Evolutionary conservation across 2,888 invertebrate species (phyloP).

Genomic region (Agriotes lineatus): DNA sequence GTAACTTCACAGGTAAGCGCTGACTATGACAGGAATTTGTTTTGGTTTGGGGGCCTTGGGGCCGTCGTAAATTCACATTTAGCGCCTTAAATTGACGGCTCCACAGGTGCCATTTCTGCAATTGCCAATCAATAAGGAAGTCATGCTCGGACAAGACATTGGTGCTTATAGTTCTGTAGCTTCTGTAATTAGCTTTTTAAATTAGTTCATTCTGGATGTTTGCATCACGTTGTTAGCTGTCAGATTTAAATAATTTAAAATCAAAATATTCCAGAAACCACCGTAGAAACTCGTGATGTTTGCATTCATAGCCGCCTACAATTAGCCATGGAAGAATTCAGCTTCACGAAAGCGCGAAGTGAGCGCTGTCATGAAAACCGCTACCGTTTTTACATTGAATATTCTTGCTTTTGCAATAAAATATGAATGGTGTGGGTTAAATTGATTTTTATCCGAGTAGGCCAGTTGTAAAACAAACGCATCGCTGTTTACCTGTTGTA

Average conservation of each 20-base stretch:
- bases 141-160: too few species aligned
- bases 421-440: too few species aligned
- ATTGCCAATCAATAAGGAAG: background rate
- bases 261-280: too few species aligned
- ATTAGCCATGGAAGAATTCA: slow-evolving; percentile 33
- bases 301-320: slow-evolving; percentile 2
- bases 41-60: background rate
- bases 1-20: slow-evolving; percentile 1
- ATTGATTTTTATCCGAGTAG: too few species aligned
- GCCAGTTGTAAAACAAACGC: too few species aligned
- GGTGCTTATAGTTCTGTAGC: background rate
- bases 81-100: background rate
- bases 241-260: too few species aligned
- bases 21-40: background rate
- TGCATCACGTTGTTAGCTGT: too few species aligned
- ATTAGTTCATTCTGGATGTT: too few species aligned
- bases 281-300: slow-evolving; percentile 6
- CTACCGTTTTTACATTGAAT: too few species aligned
- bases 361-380: background rate
- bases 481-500: too few species aligned
- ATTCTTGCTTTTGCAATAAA: too few species aligned
- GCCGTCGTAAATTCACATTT: background rate
- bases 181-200: too few species aligned
- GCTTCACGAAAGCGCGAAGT: slow-evolving; percentile 33
- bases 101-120: background rate